phyloP scores from a whole-genome alignment of 2,797 vertebrate genomes.

The Prunella strophiata region DNA sequence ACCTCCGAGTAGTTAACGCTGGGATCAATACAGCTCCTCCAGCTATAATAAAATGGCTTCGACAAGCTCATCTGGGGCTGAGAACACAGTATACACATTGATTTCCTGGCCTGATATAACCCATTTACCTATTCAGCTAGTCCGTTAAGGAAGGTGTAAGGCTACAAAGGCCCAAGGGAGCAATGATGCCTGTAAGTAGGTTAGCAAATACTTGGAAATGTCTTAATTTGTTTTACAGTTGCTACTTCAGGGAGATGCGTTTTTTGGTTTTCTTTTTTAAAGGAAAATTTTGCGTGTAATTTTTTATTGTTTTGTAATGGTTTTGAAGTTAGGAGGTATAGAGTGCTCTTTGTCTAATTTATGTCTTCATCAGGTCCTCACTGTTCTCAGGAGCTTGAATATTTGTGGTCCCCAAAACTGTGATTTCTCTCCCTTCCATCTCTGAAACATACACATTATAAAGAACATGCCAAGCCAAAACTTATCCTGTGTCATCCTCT shows the following conservation, averaged over 20 bases:
- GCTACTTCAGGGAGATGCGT: slow-evolving; percentile 49
- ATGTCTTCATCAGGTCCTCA: neutral
- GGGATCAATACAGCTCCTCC: slow-evolving; percentile 84
- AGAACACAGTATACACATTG: slow-evolving; percentile 83
- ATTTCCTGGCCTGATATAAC: slow-evolving; percentile 85
- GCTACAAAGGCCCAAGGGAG: slow-evolving; percentile 80
- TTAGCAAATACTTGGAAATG: slow-evolving; percentile 81
- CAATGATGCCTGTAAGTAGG: slow-evolving; percentile 81
- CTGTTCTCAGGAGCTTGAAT: neutral
- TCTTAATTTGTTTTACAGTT: slow-evolving; percentile 79
- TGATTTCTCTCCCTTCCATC: neutral
- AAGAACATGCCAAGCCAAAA: neutral
- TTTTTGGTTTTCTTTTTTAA: neutral
- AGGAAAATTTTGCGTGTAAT: neutral
- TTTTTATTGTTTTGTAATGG: neutral
- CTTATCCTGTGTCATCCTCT: neutral
- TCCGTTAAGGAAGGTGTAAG: slow-evolving; percentile 82
- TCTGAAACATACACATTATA: neutral
- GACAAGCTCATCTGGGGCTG: slow-evolving; percentile 82
- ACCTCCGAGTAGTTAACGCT: slow-evolving; percentile 79
- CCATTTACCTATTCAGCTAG: slow-evolving; percentile 87
- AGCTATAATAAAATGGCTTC: slow-evolving; percentile 84
- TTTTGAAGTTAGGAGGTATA: neutral
- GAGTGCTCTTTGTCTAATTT: neutral
- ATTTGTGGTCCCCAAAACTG: neutral